These are phyloP conservation scores for Cryptosula pallasiana DNA, from an alignment of 2,888 invertebrate species.

Conservation along the genomic window DNA sequence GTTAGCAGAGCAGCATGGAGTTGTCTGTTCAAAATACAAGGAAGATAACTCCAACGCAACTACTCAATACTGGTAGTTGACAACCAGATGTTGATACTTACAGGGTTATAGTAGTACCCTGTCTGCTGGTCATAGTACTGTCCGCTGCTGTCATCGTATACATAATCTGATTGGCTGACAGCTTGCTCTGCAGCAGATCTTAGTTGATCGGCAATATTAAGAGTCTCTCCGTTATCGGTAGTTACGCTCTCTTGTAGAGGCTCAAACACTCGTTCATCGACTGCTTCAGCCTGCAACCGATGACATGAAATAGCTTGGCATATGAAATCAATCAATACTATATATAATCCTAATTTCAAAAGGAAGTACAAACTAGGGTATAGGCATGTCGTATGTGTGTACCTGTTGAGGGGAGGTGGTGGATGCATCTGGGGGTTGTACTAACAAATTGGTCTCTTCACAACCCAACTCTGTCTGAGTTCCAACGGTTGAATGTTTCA, in stretches of 20 bases:
- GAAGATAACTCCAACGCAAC: too few species aligned
- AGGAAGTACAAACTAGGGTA: too few species aligned
- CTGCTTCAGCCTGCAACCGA: neutral
- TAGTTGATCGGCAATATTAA: neutral
- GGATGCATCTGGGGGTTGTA: too few species aligned
- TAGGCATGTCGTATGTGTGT: too few species aligned
- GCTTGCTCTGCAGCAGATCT: constrained; percentile 21
- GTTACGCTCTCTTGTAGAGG: neutral
- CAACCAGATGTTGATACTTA: too few species aligned
- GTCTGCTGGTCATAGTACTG: constrained; percentile 23
- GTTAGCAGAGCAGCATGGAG: neutral
- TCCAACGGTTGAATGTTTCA: neutral
- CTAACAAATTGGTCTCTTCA: too few species aligned
- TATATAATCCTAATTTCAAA: too few species aligned
- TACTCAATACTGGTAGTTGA: too few species aligned
- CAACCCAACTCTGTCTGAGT: neutral
- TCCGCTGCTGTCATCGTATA: constrained; percentile 14
- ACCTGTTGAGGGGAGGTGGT: too few species aligned
- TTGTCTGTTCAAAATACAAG: too few species aligned
- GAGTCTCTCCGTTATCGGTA: neutral
- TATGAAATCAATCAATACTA: too few species aligned
- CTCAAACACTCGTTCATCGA: neutral
- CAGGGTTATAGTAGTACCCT: constrained; percentile 22
- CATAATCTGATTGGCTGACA: neutral
- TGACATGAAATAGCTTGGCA: too few species aligned